These are phyloP conservation scores for Polydrusus pterygomalis DNA, from an alignment of 2,888 invertebrate genomes.

Conservation along the genomic window DNA sequence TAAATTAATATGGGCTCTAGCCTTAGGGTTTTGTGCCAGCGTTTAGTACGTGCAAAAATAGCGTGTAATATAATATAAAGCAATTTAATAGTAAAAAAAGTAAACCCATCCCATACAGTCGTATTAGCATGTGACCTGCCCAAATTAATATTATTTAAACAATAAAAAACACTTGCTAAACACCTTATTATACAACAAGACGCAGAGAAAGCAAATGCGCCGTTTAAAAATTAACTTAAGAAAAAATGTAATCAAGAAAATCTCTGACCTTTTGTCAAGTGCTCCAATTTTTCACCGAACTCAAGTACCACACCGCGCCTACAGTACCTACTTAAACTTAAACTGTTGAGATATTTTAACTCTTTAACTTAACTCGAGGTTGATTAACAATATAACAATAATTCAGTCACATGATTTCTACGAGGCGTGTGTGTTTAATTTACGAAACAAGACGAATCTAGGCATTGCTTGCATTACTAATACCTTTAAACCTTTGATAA, in stretches of 20 bases:
- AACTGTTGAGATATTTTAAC: constrained; percentile 30
- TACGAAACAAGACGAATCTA: constrained; percentile 43
- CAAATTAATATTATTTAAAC: too few relatives aligned
- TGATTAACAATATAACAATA: constrained; percentile 34
- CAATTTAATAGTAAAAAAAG: too few relatives aligned
- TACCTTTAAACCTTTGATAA: constrained; percentile 9
- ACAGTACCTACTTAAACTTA: too few relatives aligned
- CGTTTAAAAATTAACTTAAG: not conserved
- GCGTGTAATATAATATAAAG: too few relatives aligned
- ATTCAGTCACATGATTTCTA: constrained; percentile 47
- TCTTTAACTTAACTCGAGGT: constrained; percentile 31
- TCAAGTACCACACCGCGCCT: constrained; percentile 35
- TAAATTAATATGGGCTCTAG: too few relatives aligned
- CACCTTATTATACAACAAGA: too few relatives aligned
- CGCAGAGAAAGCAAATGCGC: not conserved
- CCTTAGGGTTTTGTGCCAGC: too few relatives aligned
- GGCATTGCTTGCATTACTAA: constrained; percentile 23
- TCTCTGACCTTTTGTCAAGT: not conserved
- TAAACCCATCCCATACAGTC: too few relatives aligned
- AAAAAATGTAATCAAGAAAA: not conserved
- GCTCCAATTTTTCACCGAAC: not conserved
- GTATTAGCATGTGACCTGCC: too few relatives aligned
- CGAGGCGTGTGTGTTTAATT: constrained; percentile 44
- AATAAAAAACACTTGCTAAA: too few relatives aligned
- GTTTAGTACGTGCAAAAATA: too few relatives aligned